Evolutionary conservation across 2,888 invertebrate genomes (phyloP).

Genomic region (Oxyteleia sp.): DNA sequence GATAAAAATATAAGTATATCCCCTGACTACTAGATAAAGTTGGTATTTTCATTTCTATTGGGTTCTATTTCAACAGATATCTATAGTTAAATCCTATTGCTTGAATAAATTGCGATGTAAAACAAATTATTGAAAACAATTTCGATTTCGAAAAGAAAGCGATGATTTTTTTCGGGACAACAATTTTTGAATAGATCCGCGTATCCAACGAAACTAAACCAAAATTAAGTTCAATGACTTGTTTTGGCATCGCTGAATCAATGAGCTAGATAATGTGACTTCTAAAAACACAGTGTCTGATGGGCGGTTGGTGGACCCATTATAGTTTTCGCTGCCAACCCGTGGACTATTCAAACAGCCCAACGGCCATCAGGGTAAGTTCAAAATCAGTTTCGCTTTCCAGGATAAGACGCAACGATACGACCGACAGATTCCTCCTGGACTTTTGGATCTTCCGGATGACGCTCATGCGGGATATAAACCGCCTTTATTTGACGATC

Average conservation of each 20-base stretch:
- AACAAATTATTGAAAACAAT: constrained; percentile 20
- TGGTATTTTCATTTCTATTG: no score
- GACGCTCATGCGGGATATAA: constrained; percentile 20
- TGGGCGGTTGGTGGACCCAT: constrained; percentile 96
- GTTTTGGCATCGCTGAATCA: constrained; percentile 49
- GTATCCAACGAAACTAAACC: no score
- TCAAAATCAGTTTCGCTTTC: constrained; percentile 56
- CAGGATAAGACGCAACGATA: constrained; percentile 66
- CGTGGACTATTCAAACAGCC: constrained; percentile 94
- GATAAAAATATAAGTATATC: no score
- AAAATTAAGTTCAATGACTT: constrained; percentile 45
- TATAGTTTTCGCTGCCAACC: constrained; percentile 97
- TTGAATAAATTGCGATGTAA: no score
- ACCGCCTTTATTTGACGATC: constrained; percentile 21
- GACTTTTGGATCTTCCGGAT: constrained; percentile 67
- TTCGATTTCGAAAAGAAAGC: not conserved
- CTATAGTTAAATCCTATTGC: no score
- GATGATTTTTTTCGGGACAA: not conserved
- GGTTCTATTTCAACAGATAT: not conserved
- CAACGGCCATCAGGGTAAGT: constrained; percentile 95
- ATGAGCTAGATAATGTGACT: constrained; percentile 77
- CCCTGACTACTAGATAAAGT: no score
- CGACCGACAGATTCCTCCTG: constrained; percentile 60
- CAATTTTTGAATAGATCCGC: not conserved
- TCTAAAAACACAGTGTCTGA: constrained; percentile 91